phyloP scores from a whole-genome alignment of 2,888 invertebrate genomes.

The Dicroscelio sp. region DNA sequence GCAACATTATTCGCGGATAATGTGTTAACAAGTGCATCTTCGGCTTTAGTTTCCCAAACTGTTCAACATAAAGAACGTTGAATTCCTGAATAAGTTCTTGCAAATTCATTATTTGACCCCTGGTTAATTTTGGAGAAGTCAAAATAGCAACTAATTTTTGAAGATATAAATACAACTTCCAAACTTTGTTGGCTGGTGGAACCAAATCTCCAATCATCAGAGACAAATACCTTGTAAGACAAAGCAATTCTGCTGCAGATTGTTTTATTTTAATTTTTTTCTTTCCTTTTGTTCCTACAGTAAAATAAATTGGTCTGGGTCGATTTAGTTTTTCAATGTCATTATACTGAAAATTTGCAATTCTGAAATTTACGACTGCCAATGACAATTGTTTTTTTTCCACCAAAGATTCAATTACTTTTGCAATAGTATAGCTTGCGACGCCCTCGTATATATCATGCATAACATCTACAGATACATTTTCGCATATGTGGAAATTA shows the following conservation, averaged over 20 bases:
- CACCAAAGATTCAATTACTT: slow-evolving; percentile 60
- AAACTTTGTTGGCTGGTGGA: slow-evolving; percentile 37
- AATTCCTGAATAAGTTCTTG: slow-evolving; percentile 20
- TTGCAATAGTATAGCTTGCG: slow-evolving; percentile 56
- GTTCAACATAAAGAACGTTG: slow-evolving; percentile 33
- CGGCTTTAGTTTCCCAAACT: slow-evolving; percentile 24
- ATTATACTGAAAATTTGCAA: slow-evolving; percentile 64
- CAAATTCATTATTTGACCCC: slow-evolving; percentile 12
- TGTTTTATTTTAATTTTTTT: slow-evolving; percentile 61
- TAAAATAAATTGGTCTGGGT: slow-evolving; percentile 68
- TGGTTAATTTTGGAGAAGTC: slow-evolving; percentile 28
- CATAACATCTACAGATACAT: slow-evolving; percentile 63
- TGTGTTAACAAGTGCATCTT: too few species aligned
- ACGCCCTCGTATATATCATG: slow-evolving; percentile 73
- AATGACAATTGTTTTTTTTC: slow-evolving; percentile 48
- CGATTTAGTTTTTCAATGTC: slow-evolving; percentile 56
- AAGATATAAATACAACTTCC: slow-evolving; percentile 51
- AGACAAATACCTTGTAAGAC: slow-evolving; percentile 66
- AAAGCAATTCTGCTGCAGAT: slow-evolving; percentile 69
- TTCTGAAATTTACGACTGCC: slow-evolving; percentile 68
- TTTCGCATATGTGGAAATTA: slow-evolving; percentile 72
- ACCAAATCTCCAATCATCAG: slow-evolving; percentile 67
- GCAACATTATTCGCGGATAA: slow-evolving; percentile 26
- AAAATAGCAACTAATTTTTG: slow-evolving; percentile 41
- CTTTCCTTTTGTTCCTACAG: slow-evolving; percentile 59